Evolutionary conservation across 2,797 vertebrate genomes (phyloP).

Genomic region (Ctenochaetus hawaiiensis): DNA sequence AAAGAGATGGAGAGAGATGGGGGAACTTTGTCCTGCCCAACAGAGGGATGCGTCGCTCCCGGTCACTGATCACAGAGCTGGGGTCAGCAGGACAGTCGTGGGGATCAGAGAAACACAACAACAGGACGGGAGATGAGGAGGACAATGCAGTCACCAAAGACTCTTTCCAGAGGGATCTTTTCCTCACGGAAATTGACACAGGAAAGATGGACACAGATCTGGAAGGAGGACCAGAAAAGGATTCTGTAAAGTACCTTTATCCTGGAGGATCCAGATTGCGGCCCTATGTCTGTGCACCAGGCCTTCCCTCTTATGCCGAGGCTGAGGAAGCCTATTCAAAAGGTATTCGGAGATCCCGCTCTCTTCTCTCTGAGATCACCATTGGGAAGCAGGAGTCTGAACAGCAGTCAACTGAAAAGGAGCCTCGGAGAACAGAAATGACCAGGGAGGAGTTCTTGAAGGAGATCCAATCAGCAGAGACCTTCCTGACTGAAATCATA

Average conservation of each 20-base stretch:
- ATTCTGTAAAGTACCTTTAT: conserved; percentile 81
- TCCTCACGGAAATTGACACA: conserved; percentile 87
- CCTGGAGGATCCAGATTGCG: conserved; percentile 77
- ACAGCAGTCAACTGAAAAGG: conserved; percentile 63
- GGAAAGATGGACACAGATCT: conserved; percentile 71
- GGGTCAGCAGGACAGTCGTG: conserved; percentile 77
- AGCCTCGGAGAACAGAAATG: conserved; percentile 81
- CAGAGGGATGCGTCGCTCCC: conserved; percentile 85
- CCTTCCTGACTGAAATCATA: conserved; percentile 89
- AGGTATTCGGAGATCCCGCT: conserved; percentile 82
- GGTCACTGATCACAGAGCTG: conserved; percentile 84
- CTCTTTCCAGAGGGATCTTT: conserved; percentile 83
- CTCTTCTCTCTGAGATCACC: conserved; percentile 79
- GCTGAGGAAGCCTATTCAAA: conserved; percentile 82
- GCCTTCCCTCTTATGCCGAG: conserved; percentile 78
- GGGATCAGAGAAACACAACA: conserved; percentile 70
- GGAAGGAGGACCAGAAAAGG: conserved; percentile 60
- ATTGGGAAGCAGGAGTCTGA: conserved; percentile 74
- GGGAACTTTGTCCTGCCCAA: conserved; percentile 75
- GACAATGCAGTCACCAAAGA: conserved; percentile 63
- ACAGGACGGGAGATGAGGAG: conserved; percentile 54
- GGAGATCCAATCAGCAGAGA: conserved; percentile 88
- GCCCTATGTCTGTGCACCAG: conserved; percentile 74
- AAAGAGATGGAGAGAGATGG: conserved; percentile 70
- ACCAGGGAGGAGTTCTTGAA: conserved; percentile 87